A percentile compares a stretch with the other conserved stretches of the same genome.
phyloP scores from a whole-genome alignment of 2,113 vertebrate genomes.

The Heterotilapia buettikoferi region DNA sequence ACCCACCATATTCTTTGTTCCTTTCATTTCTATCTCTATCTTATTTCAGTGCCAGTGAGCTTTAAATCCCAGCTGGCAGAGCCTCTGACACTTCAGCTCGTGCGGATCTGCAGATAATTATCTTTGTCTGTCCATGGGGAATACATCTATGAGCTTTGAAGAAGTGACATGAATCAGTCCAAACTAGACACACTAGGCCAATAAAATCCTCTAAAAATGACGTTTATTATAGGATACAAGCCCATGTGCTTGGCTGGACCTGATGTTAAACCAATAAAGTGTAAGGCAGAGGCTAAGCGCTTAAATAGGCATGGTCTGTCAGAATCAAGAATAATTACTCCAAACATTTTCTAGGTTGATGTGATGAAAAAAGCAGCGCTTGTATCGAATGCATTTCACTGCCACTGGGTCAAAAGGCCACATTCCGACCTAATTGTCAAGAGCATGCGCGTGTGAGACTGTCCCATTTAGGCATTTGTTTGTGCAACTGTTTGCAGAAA shows the following conservation, averaged over 20 bases:
- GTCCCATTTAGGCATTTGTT: neutral
- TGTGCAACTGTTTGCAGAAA: conserved; percentile 18
- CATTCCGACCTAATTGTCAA: conserved; percentile 2
- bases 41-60: neutral
- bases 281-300: neutral
- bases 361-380: conserved; percentile 14
- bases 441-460: neutral
- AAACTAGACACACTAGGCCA: neutral
- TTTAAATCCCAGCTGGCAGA: conserved; percentile 35
- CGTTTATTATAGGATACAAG: neutral
- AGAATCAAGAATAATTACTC: conserved; percentile 8
- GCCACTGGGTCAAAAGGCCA: conserved; percentile 11
- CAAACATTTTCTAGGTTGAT: conserved; percentile 10
- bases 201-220: neutral
- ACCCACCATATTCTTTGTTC: neutral
- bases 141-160: neutral
- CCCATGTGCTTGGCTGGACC: neutral
- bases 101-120: conserved; percentile 41
- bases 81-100: conserved; percentile 15
- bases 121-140: conserved; percentile 19
- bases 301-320: conserved; percentile 8
- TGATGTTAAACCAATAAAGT: neutral
- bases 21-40: neutral
- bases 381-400: neutral
- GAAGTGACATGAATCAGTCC: neutral